Evolutionary conservation across 2,888 invertebrate genomes (phyloP).

Genomic region (Ormyrus rosae): DNA sequence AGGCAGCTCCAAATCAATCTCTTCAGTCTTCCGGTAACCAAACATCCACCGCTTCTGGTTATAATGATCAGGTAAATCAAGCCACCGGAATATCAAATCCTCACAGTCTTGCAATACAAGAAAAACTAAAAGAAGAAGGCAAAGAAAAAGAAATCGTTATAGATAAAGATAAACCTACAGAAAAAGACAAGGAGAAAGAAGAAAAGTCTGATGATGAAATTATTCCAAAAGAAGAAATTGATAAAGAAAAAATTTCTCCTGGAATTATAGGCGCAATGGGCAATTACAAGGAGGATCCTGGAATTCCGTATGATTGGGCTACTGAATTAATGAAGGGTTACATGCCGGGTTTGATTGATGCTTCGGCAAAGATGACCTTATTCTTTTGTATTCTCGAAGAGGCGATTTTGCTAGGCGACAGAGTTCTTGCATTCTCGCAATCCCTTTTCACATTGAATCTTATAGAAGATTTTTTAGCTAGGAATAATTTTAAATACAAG

Average conservation of each 20-base stretch:
- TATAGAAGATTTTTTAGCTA: slow-evolving; percentile 94
- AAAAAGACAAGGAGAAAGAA: slow-evolving; percentile 67
- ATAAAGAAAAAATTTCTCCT: slow-evolving; percentile 75
- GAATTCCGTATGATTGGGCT: slow-evolving; percentile 94
- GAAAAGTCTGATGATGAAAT: slow-evolving; percentile 75
- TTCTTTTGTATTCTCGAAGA: slow-evolving; percentile 94
- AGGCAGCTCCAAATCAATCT: slow-evolving; percentile 21
- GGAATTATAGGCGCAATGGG: slow-evolving; percentile 42
- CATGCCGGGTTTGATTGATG: slow-evolving; percentile 90
- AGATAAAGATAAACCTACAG: slow-evolving; percentile 42
- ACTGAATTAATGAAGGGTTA: slow-evolving; percentile 90
- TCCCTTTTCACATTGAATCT: slow-evolving; percentile 96
- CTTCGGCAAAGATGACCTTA: slow-evolving; percentile 96
- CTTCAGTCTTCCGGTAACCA: slow-evolving; percentile 16
- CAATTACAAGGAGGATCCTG: slow-evolving; percentile 78
- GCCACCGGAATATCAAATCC: slow-evolving; percentile 60
- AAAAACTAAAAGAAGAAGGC: slow-evolving; percentile 75
- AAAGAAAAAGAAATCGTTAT: slow-evolving; percentile 77
- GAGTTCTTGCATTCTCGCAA: slow-evolving; percentile 96
- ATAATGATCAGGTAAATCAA: not conserved
- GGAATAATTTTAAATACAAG: slow-evolving; percentile 79
- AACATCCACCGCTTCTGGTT: not conserved
- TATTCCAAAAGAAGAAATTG: slow-evolving; percentile 78
- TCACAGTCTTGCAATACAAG: slow-evolving; percentile 72
- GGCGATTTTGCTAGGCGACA: slow-evolving; percentile 90